phyloP scores from a whole-genome alignment of 2,888 invertebrate genomes.

The Seira sanloemensis region DNA sequence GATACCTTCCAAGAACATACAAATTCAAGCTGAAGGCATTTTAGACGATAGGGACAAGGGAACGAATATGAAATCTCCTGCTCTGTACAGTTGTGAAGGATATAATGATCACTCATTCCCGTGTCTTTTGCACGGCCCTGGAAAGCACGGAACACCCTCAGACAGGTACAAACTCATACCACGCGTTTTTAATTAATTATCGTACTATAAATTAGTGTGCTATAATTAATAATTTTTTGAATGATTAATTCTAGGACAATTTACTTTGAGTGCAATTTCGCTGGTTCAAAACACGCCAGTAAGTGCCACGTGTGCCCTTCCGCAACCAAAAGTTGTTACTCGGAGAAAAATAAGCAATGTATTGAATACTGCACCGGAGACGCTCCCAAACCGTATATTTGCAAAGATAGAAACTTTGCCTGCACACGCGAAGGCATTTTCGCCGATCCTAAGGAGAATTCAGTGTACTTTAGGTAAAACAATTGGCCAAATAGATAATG shows the following conservation, averaged over 20 bases:
- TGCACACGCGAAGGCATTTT: background rate
- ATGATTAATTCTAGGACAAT: background rate
- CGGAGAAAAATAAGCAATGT: background rate
- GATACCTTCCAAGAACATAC: background rate
- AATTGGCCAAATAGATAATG: too few relatives aligned
- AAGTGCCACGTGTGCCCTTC: background rate
- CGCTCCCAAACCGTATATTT: background rate
- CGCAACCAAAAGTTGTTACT: background rate
- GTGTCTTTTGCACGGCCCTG: background rate
- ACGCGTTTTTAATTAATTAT: too few relatives aligned
- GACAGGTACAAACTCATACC: too few relatives aligned
- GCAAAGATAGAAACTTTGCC: background rate
- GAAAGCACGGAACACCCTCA: background rate
- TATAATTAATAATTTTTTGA: too few relatives aligned
- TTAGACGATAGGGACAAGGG: too few relatives aligned
- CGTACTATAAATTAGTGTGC: background rate
- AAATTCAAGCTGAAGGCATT: too few relatives aligned
- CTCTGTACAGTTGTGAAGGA: background rate
- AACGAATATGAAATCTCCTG: background rate
- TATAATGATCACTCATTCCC: background rate
- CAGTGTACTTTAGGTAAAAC: too few relatives aligned
- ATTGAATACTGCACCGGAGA: background rate
- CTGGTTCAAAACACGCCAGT: background rate
- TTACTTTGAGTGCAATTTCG: background rate
- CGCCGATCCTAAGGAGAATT: background rate